Percentiles rank a stretch among this genome's conserved stretches.
These are phyloP conservation scores for Aleiodes sp. DNA, from an alignment of 1,140 invertebrate genomes.

Conservation along the genomic window DNA sequence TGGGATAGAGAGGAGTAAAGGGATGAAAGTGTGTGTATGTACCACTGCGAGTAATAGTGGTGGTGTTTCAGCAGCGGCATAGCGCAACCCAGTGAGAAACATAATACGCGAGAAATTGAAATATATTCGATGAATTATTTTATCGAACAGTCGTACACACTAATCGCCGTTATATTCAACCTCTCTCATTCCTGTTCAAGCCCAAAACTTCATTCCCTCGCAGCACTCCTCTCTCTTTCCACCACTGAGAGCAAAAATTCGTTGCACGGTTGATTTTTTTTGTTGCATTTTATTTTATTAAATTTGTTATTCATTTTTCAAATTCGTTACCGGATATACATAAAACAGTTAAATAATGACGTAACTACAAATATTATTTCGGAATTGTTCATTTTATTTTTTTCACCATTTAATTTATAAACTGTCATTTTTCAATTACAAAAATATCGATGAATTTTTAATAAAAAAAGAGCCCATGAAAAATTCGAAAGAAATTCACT, in stretches of 20 bases:
- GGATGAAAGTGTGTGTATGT: conserved; percentile 9
- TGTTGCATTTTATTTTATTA: conserved; percentile 1
- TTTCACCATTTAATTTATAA: too few relatives aligned
- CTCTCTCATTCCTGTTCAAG: conserved; percentile 25
- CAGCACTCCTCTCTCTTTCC: not conserved
- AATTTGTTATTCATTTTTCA: conserved; percentile 2
- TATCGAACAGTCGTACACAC: conserved; percentile 56
- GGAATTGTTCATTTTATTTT: not conserved
- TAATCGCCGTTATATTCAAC: conserved; percentile 56
- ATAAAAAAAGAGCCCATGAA: too few relatives aligned
- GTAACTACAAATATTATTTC: not conserved
- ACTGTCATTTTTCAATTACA: too few relatives aligned
- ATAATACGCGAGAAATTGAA: conserved; percentile 64
- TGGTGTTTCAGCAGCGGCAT: conserved; percentile 6
- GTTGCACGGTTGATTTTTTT: conserved; percentile 23
- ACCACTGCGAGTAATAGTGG: too few relatives aligned
- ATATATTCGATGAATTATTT: conserved; percentile 67
- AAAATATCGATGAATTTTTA: too few relatives aligned
- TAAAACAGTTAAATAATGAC: not conserved
- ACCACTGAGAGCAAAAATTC: conserved; percentile 22
- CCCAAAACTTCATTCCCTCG: too few relatives aligned
- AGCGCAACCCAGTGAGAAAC: conserved; percentile 36
- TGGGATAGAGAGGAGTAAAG: conserved; percentile 36
- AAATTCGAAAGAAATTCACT: too few relatives aligned
- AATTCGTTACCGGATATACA: conserved; percentile 18